Evolutionary conservation across 2,888 invertebrate species (phyloP).

Genomic region (Maniola hyperantus): DNA sequence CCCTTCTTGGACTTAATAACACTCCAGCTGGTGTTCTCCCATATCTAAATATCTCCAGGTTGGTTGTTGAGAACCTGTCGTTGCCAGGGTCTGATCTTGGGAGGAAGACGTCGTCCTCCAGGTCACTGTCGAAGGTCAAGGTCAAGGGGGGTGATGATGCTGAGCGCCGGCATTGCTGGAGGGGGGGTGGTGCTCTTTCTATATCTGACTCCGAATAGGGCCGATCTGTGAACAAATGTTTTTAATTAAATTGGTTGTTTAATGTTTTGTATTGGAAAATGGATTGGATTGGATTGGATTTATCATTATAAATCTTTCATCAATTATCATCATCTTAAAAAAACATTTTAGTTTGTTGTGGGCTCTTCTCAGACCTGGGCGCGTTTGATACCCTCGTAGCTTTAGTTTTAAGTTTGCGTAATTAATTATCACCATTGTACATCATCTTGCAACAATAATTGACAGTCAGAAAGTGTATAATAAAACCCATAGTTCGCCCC

Average conservation of each 20-base stretch:
- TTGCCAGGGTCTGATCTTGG: conserved; percentile 66
- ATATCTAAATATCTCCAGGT: conserved; percentile 70
- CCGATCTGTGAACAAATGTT: conserved; percentile 62
- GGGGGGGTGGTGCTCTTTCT: conserved; percentile 53
- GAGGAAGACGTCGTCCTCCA: conserved; percentile 78
- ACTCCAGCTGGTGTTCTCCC: conserved; percentile 74
- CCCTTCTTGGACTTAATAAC: conserved; percentile 68
- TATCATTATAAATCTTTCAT: neutral
- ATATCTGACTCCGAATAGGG: conserved; percentile 74
- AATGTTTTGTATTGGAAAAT: neutral
- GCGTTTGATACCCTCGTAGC: too few species aligned
- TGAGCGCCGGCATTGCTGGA: conserved; percentile 60
- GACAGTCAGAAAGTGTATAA: too few species aligned
- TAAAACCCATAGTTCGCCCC: too few species aligned
- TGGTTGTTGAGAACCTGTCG: conserved; percentile 68
- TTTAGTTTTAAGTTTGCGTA: too few species aligned
- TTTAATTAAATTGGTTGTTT: neutral
- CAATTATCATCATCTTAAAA: too few species aligned
- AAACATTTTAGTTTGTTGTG: too few species aligned
- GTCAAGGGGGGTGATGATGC: conserved; percentile 70
- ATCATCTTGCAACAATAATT: too few species aligned
- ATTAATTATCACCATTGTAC: too few species aligned
- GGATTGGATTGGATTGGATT: too few species aligned
- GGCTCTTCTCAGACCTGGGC: too few species aligned
- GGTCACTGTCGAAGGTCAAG: conserved; percentile 65